Evolutionary conservation across 1,140 invertebrate species (phyloP).

Genomic region (Cyphomyrmex costatus): DNA sequence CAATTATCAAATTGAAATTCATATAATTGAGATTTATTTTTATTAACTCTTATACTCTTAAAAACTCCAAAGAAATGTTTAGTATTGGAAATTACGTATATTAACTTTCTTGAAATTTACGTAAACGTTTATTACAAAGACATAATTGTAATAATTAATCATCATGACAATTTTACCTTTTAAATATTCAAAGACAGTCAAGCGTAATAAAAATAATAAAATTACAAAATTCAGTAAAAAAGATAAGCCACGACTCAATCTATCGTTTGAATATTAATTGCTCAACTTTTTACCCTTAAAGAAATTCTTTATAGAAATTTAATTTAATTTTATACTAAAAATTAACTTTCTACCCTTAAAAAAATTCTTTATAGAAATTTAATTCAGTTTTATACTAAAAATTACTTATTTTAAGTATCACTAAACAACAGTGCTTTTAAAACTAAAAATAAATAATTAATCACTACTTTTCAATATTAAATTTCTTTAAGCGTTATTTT

Average conservation of each 20-base stretch:
- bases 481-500: background rate
- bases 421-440: no score
- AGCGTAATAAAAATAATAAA: background rate
- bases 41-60: background rate
- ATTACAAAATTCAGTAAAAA: background rate
- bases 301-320: no score
- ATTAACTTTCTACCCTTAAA: no score
- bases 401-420: no score
- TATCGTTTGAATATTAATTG: background rate
- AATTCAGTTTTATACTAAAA: no score
- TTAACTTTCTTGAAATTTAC: background rate
- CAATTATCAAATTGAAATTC: background rate
- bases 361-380: no score
- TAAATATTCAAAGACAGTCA: background rate
- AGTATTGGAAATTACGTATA: background rate
- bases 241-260: background rate
- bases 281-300: background rate
- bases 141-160: conserved; percentile 12
- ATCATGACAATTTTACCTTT: background rate
- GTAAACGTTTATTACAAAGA: background rate
- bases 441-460: no score
- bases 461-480: no score
- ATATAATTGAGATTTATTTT: background rate
- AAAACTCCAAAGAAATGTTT: background rate
- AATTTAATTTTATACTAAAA: no score